A percentile compares a stretch with the other conserved stretches of the same genome.
Conservation (phyloP, 1,140 invertebrate species). For the Pectinophora gossypiella region DNA sequence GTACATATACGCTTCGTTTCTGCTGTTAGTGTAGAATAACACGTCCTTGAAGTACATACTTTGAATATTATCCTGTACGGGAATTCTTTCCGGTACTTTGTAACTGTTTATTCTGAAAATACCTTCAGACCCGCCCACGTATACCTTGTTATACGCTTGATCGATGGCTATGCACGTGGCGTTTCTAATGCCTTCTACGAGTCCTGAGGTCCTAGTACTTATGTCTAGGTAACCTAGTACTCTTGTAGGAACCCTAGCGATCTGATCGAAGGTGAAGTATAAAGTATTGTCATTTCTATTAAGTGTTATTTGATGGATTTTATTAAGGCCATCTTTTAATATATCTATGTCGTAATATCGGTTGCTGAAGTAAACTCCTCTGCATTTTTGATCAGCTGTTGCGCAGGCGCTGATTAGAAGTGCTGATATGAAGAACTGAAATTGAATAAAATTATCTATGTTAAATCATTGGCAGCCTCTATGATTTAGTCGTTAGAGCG, state of each 20-base stretch:
- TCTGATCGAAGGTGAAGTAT: constrained; percentile 51
- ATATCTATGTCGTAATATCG: constrained; percentile 46
- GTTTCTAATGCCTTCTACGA: constrained; percentile 45
- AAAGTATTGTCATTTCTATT: constrained; percentile 42
- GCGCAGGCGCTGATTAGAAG: too few species aligned
- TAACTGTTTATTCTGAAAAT: constrained; percentile 45
- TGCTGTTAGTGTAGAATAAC: constrained; percentile 41
- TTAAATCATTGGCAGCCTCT: too few species aligned
- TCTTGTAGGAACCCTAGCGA: constrained; percentile 24
- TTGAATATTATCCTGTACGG: constrained; percentile 38
- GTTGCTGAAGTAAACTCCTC: constrained; percentile 36
- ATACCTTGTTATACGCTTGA: constrained; percentile 40
- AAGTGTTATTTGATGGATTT: constrained; percentile 36
- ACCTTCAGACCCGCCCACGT: constrained; percentile 49
- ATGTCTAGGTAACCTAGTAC: constrained; percentile 38
- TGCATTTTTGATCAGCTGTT: constrained; percentile 39
- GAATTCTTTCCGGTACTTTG: constrained; percentile 42
- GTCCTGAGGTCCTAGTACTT: constrained; percentile 24
- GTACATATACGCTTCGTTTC: constrained; percentile 39
- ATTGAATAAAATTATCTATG: too few species aligned
- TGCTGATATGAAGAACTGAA: too few species aligned
- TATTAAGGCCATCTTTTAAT: constrained; percentile 51
- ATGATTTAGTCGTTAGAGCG: too few species aligned
- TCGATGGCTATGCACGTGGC: constrained; percentile 49
- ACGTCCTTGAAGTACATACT: constrained; percentile 42